Percentiles rank a stretch among this genome's conserved stretches.
Conservation (phyloP, 2,113 vertebrate genomes). For the Microcebus griseorufus region DNA sequence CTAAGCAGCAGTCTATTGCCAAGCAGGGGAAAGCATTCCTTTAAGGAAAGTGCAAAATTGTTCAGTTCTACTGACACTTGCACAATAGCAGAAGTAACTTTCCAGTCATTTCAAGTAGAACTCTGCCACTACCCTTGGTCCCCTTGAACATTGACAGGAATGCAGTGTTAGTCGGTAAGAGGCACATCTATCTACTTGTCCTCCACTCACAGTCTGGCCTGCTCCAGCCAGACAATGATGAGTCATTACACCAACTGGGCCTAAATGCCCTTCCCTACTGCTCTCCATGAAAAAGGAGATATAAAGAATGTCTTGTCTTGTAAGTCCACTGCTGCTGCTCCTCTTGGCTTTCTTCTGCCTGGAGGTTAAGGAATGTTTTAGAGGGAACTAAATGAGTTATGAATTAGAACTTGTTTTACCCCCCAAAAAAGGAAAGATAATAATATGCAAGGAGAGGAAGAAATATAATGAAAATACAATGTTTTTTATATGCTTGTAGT, state of each 20-base stretch:
- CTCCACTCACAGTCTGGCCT: background rate
- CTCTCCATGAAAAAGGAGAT: background rate
- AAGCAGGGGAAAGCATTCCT: background rate
- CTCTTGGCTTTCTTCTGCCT: background rate
- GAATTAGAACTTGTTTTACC: background rate
- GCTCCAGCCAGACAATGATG: background rate
- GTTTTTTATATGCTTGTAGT: background rate
- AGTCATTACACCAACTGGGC: no score
- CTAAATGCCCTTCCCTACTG: background rate
- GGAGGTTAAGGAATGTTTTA: background rate
- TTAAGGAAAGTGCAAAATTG: background rate
- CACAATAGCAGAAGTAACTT: background rate
- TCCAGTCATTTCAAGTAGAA: background rate
- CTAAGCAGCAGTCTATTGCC: background rate
- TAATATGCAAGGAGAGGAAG: background rate
- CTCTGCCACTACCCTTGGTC: background rate
- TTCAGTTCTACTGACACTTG: background rate
- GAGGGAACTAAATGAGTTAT: background rate
- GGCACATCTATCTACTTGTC: fast-evolving
- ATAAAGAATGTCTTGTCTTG: fast-evolving
- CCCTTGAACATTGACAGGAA: background rate
- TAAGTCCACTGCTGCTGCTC: background rate
- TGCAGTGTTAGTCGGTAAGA: background rate
- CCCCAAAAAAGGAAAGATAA: background rate
- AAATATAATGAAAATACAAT: background rate